Percentiles rank a stretch among this genome's conserved stretches.
phyloP scores from a whole-genome alignment of 2,797 vertebrate genomes.

The Gallinago nigripennis region DNA sequence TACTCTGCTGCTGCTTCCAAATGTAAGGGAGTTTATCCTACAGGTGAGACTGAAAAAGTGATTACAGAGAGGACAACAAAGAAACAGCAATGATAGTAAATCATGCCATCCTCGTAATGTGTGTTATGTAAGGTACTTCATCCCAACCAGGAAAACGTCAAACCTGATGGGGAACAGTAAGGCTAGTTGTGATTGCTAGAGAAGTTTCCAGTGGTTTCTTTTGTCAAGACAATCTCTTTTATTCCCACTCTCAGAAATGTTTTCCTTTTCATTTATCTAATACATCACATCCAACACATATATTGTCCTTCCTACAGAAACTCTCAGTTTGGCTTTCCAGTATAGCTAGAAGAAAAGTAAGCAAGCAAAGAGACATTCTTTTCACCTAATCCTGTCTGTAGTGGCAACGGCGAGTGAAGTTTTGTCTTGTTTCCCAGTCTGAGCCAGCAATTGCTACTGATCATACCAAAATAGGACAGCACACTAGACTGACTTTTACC shows the following conservation, averaged over 20 bases:
- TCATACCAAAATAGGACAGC: slow-evolving; percentile 7
- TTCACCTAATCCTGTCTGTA: background rate
- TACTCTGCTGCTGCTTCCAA: background rate
- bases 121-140: background rate
- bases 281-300: background rate
- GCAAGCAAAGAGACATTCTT: background rate
- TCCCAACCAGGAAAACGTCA: background rate
- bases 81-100: background rate
- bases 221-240: background rate
- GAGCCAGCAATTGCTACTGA: background rate
- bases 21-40: background rate
- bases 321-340: background rate
- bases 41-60: background rate
- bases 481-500: slow-evolving; percentile 8
- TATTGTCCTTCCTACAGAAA: background rate
- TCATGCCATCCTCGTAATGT: background rate
- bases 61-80: background rate
- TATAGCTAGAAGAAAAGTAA: slow-evolving; percentile 8
- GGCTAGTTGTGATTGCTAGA: background rate
- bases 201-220: background rate
- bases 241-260: background rate
- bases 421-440: background rate
- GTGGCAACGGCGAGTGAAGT: background rate
- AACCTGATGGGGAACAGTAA: background rate
- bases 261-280: background rate